Evolutionary conservation across 2,888 invertebrate species (phyloP), one percentile per base, ranked within the genome.

Genomic region (Agrilus mali): DNA sequence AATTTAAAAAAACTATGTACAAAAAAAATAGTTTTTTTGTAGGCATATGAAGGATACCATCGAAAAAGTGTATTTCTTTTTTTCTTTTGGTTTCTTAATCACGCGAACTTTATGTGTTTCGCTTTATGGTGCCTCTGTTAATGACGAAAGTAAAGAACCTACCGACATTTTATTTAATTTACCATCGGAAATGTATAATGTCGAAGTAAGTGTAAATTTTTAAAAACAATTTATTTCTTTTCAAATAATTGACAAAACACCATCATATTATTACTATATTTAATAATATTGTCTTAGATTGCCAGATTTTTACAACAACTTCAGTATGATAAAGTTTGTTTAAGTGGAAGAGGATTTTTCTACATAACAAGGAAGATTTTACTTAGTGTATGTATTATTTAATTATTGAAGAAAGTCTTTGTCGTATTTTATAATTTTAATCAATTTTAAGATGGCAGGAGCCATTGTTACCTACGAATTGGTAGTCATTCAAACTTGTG

Each of bases 171-270:
- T 82, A n/a, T 80, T 78, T 55, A 74, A 78, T 33, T 77, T 80
- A 2, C 74, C 80, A 1, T 73, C 75, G 2, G 69, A 73, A 1
- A 73, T 74, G 7, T 82, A 78, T 53, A 77, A 78, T 49, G 64
- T 49, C 14, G 50, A 51, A 36, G 50, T 50, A 31, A 40, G 16
- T 35, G 2, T 20, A 20, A 4, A 20, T 36, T 22, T n/a, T 15
- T 16, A 31, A 17, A 22, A 16, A 33, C 31, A 40, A 41, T 36
- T 10, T 20, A 33, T 22, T 40, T 7, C 32, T 35, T 27, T 36
- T 27, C 7, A 20, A 31, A 44, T 43, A 31, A 53, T 56, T 41
- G 46, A 60, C n/a, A n/a, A n/a, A n/a, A n/a, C n/a, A 59, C 56
- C 3, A 17, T 62, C 17, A 17, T 4, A 27, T 43, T 22, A 16